Base-by-base conservation (phyloP, 2,888 invertebrate species). In the Platerodrilus igneus region DNA sequence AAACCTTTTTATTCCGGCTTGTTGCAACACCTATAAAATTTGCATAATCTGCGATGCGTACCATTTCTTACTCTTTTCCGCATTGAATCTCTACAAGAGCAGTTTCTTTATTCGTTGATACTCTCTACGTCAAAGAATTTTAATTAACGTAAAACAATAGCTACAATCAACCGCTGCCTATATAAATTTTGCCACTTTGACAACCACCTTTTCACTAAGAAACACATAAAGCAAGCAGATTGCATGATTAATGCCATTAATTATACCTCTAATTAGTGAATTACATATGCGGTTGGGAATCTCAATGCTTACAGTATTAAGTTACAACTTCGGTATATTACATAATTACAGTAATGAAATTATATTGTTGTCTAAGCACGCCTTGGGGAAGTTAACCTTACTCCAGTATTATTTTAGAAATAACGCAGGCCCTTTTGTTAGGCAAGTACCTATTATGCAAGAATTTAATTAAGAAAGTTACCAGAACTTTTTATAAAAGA, bases 251-350 rank as follows among this genome's bases (percentile, higher is more conserved):
- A 50, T 45, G 42, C 37, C 43, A 43, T 50, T 50, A 48, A 48
- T 50, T 48, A 50, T 37, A 38, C 38, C 45, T 44, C 45, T 50
- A 50, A 50, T 50, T 50, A 50, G 45, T 38, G 41, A 43, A 32
- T 40, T 45, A 37, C 36, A 40, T 34, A 41, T 45, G 40, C 32
- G 41, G 36, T 37, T 40, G 35, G 33, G 43, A 48, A 46, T 41
- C 38, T 41, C 36, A 41, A 48, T 38, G 34, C 38, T 36, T 46
- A 40, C 45, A 47, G 41, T 47, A 47, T 45, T 47, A 28, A 42
- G 42, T 46, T 46, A 46, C 46, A 40, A 42, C 40, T 37, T 37
- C 25, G 37, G 34, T 21, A 25, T 37, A 41, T 37, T 40, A 41
- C 38, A 28, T 41, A 41, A 45, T 37, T 48, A 40, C 40, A 33